A percentile compares a stretch with the other conserved stretches of the same genome.
These are phyloP conservation scores for Cheilinus undulatus DNA, from an alignment of 2,113 vertebrate species.

Conservation along the genomic window DNA sequence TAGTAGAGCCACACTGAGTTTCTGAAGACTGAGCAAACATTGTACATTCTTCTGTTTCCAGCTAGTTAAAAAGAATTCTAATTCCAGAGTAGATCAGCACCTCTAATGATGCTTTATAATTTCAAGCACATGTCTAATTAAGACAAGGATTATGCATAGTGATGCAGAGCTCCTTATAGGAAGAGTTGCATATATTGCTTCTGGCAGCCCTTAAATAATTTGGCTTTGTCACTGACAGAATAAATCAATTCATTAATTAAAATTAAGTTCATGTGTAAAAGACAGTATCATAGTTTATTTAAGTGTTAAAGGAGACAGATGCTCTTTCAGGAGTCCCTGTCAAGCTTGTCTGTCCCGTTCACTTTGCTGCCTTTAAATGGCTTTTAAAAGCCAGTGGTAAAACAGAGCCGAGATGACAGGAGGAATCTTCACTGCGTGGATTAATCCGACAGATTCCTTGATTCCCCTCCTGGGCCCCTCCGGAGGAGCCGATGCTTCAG, in stretches of 20 bases:
- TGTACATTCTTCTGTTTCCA: slow-evolving; percentile 19
- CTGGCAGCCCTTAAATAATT: slow-evolving; percentile 63
- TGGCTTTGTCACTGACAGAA: slow-evolving; percentile 79
- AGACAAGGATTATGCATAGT: slow-evolving; percentile 41
- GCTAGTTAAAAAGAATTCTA: slow-evolving; percentile 32
- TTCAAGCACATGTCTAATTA: slow-evolving; percentile 59
- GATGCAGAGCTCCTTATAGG: slow-evolving; percentile 53
- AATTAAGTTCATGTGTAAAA: slow-evolving; percentile 71
- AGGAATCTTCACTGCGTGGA: slow-evolving; percentile 73
- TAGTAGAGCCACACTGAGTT: background rate
- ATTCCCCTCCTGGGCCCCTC: slow-evolving; percentile 80
- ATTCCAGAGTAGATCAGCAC: slow-evolving; percentile 44
- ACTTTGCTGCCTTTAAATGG: slow-evolving; percentile 69
- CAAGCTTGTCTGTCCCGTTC: slow-evolving; percentile 60
- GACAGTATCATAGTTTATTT: slow-evolving; percentile 73
- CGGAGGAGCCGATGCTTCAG: slow-evolving; percentile 67
- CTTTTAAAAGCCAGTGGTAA: slow-evolving; percentile 74
- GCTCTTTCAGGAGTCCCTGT: slow-evolving; percentile 76
- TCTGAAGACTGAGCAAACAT: slow-evolving; percentile 17
- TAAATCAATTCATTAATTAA: slow-evolving; percentile 86
- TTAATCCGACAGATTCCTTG: slow-evolving; percentile 81
- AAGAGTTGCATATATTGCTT: slow-evolving; percentile 59
- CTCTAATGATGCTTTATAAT: slow-evolving; percentile 53
- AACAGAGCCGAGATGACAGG: slow-evolving; percentile 67
- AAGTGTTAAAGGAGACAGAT: slow-evolving; percentile 74